Conservation (phyloP, 2,888 invertebrate species). For the Habrosyne pyritoides region DNA sequence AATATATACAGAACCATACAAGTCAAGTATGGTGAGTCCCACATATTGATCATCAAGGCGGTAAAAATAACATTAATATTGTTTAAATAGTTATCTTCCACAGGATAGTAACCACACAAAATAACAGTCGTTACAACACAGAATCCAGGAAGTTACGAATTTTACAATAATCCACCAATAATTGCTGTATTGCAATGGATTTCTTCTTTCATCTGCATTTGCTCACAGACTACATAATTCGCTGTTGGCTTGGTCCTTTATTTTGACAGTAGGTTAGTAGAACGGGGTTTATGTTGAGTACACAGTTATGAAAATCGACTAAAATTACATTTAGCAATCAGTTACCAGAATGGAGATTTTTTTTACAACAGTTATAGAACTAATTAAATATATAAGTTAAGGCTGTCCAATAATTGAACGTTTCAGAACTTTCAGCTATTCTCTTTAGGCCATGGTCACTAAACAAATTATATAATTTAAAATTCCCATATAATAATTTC, state of each 20-base stretch:
- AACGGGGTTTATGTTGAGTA: not conserved
- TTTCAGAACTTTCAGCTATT: too few relatives aligned
- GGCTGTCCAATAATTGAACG: too few relatives aligned
- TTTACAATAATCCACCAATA: slow-evolving; percentile 48
- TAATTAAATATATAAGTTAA: too few relatives aligned
- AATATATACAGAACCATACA: slow-evolving; percentile 88
- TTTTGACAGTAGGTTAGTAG: slow-evolving; percentile 23
- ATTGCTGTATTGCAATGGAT: slow-evolving; percentile 43
- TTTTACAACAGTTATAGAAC: too few relatives aligned
- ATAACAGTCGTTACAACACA: slow-evolving; percentile 46
- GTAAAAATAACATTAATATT: slow-evolving; percentile 61
- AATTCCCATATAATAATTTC: too few relatives aligned
- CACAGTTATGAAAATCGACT: not conserved
- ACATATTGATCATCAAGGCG: slow-evolving; percentile 70
- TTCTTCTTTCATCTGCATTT: slow-evolving; percentile 41
- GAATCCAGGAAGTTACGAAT: slow-evolving; percentile 49
- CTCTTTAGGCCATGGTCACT: too few relatives aligned
- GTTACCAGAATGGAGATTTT: too few relatives aligned
- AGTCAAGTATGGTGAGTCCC: slow-evolving; percentile 83
- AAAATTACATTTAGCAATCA: too few relatives aligned
- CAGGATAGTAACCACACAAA: slow-evolving; percentile 51
- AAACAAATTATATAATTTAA: too few relatives aligned
- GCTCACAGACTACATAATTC: slow-evolving; percentile 22
- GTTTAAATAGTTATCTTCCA: slow-evolving; percentile 39
- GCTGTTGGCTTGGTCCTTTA: slow-evolving; percentile 6